Conservation (phyloP, 2,888 invertebrate genomes). For the Julus scanicus region DNA sequence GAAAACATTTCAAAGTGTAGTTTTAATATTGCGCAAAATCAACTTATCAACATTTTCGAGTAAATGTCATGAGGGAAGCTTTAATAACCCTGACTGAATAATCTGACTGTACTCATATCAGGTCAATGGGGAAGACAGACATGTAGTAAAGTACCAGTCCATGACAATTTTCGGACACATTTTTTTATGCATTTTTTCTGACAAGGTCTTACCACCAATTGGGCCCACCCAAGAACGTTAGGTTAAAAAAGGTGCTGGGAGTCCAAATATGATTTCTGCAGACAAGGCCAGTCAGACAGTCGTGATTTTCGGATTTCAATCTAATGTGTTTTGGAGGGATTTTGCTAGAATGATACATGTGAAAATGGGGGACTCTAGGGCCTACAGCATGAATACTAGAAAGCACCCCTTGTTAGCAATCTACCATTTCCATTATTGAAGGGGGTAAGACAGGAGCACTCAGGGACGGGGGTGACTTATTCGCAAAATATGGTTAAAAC, state of each 20-base stretch:
- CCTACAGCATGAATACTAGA: neutral
- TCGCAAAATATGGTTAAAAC: slow-evolving; percentile 34
- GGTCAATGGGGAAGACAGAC: too few relatives aligned
- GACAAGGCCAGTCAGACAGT: slow-evolving; percentile 18
- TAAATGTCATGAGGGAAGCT: too few relatives aligned
- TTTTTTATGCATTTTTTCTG: slow-evolving; percentile 18
- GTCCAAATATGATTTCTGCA: neutral
- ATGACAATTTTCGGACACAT: neutral
- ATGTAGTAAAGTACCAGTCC: neutral
- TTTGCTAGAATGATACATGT: neutral
- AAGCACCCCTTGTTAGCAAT: neutral
- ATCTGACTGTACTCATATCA: too few relatives aligned
- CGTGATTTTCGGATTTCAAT: neutral
- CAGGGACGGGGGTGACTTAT: slow-evolving; percentile 14
- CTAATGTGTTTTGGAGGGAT: neutral
- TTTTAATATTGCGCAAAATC: too few relatives aligned
- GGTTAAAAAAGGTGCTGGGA: neutral
- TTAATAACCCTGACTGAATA: too few relatives aligned
- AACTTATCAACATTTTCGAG: too few relatives aligned
- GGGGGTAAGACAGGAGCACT: slow-evolving; percentile 28
- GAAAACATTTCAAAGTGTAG: too few relatives aligned
- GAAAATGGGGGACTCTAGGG: neutral
- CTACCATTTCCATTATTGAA: neutral
- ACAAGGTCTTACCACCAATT: neutral
- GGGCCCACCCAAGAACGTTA: neutral